phyloP scores from a whole-genome alignment of 2,113 vertebrate genomes.

The Campylomormyrus numenius region DNA sequence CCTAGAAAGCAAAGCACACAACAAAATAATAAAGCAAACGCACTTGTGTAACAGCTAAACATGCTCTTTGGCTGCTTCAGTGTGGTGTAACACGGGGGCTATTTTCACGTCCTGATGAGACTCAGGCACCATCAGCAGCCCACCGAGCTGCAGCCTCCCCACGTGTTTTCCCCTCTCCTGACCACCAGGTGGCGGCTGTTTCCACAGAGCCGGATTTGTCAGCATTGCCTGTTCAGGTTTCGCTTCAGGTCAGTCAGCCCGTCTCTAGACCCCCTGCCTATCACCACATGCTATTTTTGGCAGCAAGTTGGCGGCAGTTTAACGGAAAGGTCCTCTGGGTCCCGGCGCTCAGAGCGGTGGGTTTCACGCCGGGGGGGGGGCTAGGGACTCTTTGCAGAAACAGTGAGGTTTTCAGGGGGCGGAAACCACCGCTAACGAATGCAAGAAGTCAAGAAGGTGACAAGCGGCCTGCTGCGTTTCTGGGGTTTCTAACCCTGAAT shows the following conservation, averaged over 20 bases:
- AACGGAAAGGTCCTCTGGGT: neutral
- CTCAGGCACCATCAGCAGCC: neutral
- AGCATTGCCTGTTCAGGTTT: neutral
- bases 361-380: neutral
- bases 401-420: neutral
- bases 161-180: neutral
- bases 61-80: neutral
- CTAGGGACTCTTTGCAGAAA: neutral
- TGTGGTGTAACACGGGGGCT: neutral
- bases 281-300: neutral
- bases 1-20: neutral
- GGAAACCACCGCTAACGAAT: neutral
- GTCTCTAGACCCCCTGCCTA: neutral
- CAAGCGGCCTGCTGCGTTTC: neutral
- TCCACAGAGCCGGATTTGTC: neutral
- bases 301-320: neutral
- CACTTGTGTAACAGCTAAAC: neutral
- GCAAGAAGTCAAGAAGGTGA: neutral
- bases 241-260: neutral
- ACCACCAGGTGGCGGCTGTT: neutral
- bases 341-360: neutral
- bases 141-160: neutral
- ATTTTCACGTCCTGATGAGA: neutral
- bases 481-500: neutral
- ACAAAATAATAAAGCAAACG: neutral